A percentile compares a stretch with the other conserved stretches of the same genome.
These are phyloP conservation scores for Oxycera nigricornis DNA, from an alignment of 2,888 invertebrate genomes.

Conservation along the genomic window DNA sequence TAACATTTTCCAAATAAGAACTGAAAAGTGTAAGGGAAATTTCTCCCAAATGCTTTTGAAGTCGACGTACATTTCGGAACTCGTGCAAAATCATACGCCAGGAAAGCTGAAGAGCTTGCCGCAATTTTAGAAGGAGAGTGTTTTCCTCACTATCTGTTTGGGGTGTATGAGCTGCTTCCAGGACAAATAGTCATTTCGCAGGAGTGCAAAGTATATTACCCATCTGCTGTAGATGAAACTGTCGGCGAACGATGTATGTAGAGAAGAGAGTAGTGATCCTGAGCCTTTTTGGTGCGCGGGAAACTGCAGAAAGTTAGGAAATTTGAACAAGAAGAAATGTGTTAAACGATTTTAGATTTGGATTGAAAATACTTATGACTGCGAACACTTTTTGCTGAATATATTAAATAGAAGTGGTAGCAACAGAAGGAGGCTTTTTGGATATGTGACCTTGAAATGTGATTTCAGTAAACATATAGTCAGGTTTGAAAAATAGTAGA, in stretches of 20 bases:
- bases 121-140: not conserved
- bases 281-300: not conserved
- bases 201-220: not conserved
- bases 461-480: too few species aligned
- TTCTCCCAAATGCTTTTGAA: not conserved
- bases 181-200: not conserved
- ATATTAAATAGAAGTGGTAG: too few species aligned
- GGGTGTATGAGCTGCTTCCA: too few species aligned
- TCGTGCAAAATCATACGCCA: too few species aligned
- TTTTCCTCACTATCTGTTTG: too few species aligned
- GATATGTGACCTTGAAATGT: too few species aligned
- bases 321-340: too few species aligned
- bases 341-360: too few species aligned
- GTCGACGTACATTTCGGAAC: not conserved
- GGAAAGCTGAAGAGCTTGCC: not conserved
- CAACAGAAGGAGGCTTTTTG: too few species aligned
- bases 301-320: not conserved
- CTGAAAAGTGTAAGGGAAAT: slow-evolving; percentile 4
- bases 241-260: not conserved
- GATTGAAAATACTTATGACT: too few species aligned
- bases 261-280: not conserved
- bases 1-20: slow-evolving; percentile 4
- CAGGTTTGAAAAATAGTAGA: too few species aligned
- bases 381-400: too few species aligned
- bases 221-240: not conserved